Evolutionary conservation across 1,140 invertebrate genomes (phyloP).

Genomic region (Caenorhabditis brenneri): DNA sequence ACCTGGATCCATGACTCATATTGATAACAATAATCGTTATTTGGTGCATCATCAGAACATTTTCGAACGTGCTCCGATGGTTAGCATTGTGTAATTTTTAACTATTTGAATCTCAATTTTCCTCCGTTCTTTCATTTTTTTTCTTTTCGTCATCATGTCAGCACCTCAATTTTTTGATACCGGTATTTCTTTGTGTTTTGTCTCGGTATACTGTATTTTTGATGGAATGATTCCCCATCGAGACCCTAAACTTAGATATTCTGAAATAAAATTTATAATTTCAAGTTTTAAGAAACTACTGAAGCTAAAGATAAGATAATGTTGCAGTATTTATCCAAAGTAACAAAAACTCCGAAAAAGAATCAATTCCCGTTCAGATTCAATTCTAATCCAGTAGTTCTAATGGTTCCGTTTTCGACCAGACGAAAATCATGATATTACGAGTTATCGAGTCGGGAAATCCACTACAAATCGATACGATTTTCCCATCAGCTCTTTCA

Average conservation of each 20-base stretch:
- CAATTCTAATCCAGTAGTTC: too few relatives aligned
- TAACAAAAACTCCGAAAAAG: too few relatives aligned
- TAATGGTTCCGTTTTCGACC: too few relatives aligned
- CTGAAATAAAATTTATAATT: not conserved
- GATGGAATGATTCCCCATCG: not conserved
- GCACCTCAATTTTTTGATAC: not conserved
- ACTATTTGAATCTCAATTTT: not conserved
- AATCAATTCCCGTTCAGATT: too few relatives aligned
- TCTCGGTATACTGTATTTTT: not conserved
- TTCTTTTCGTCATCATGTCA: not conserved
- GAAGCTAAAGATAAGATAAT: too few relatives aligned
- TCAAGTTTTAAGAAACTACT: not conserved
- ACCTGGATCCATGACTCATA: not conserved
- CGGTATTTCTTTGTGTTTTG: not conserved
- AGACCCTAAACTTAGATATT: not conserved
- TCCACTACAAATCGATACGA: too few relatives aligned
- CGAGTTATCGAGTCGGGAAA: too few relatives aligned
- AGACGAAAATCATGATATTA: too few relatives aligned
- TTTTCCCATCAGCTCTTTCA: too few relatives aligned
- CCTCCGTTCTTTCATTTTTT: not conserved
- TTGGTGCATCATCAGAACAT: constrained; percentile 37
- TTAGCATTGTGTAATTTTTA: constrained; percentile 48
- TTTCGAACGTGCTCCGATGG: constrained; percentile 53
- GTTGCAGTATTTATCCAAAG: too few relatives aligned
- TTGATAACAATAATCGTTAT: constrained; percentile 28